phyloP scores from a whole-genome alignment of 2,888 invertebrate species.

The Leucania comma region DNA sequence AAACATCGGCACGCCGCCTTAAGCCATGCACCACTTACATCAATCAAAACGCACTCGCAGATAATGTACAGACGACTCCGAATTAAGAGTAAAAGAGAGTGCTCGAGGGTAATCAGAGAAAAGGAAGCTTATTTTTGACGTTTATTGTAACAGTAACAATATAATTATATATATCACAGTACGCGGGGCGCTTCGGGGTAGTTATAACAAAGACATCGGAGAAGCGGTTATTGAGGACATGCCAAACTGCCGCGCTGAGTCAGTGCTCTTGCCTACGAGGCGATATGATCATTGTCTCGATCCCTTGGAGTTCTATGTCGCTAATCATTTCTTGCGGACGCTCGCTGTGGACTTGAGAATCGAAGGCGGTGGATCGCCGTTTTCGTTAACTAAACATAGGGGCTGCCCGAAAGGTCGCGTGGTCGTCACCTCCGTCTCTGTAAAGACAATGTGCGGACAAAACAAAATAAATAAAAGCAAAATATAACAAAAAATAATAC shows the following conservation, averaged over 20 bases:
- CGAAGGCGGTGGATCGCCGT: constrained; percentile 89
- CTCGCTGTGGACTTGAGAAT: constrained; percentile 89
- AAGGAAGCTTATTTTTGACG: constrained; percentile 81
- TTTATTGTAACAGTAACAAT: constrained; percentile 91
- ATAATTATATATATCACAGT: constrained; percentile 88
- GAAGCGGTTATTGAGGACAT: constrained; percentile 79
- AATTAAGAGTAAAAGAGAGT: constrained; percentile 77
- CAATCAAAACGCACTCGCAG: constrained; percentile 78
- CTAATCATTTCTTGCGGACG: constrained; percentile 88
- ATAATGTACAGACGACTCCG: constrained; percentile 75
- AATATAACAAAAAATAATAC: constrained; percentile 65
- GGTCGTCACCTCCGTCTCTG: constrained; percentile 91
- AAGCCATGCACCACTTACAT: constrained; percentile 90
- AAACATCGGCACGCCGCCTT: constrained; percentile 81
- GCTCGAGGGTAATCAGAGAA: constrained; percentile 80
- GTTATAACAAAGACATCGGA: constrained; percentile 77
- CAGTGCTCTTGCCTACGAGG: constrained; percentile 79
- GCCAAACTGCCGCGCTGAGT: constrained; percentile 80
- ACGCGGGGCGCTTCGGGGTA: constrained; percentile 90
- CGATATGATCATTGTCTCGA: constrained; percentile 76
- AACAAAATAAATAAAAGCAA: constrained; percentile 83
- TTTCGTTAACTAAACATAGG: constrained; percentile 92
- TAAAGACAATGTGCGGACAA: constrained; percentile 84
- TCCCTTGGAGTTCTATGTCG: constrained; percentile 72
- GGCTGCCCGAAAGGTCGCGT: constrained; percentile 95